Base-by-base conservation (phyloP, 1,140 invertebrate species). In the Tyrophagus putrescentiae region DNA sequence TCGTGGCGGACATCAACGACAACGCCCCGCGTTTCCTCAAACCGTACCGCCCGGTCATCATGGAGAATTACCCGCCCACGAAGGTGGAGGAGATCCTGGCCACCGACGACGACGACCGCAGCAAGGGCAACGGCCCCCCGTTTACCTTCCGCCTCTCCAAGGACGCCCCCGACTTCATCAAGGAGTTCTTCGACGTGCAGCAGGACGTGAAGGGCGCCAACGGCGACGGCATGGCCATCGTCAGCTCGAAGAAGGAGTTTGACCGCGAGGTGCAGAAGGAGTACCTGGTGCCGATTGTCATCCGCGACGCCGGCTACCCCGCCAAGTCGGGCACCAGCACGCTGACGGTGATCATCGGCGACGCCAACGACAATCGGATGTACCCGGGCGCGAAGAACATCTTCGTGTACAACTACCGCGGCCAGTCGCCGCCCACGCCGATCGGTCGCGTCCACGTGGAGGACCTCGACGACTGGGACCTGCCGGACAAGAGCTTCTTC, bases 391-490 rank as follows among this genome's bases (percentile, higher is more conserved):
- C 84, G 1, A 97, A 97, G 73, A 87, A 94, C 62, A 95, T 97
- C 64, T 85, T 93, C 70, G 88, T 95, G 0, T 97, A 97, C 72
- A 96, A 94, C 72, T 96, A 94, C 63, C 70, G 80, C 78, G 75
- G 88, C 48, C 83, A 88, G 73, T 84, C 87, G 63, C 87, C 86
- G 1, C 84, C 92, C 65, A 90, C 88, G 0, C 85, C 87, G 71
- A 91, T 98, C 63, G 93, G 94, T 27, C 77, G 88, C 62, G 92
- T 96, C 1, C 94, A 96, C 71, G 90, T 95, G 0, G 88, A 91
- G 70, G 93, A 98, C 75, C 73, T 90, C 42, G 93, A 98, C 72
- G 93, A 97, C 70, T 97, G 91, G 92, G 93, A 98, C 76, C 71
- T 94, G 62, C 85, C 87, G 0, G 92, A 97, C 70, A 98, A 98